phyloP scores from a whole-genome alignment of 2,797 vertebrate genomes.

The Garrulus glandarius region DNA sequence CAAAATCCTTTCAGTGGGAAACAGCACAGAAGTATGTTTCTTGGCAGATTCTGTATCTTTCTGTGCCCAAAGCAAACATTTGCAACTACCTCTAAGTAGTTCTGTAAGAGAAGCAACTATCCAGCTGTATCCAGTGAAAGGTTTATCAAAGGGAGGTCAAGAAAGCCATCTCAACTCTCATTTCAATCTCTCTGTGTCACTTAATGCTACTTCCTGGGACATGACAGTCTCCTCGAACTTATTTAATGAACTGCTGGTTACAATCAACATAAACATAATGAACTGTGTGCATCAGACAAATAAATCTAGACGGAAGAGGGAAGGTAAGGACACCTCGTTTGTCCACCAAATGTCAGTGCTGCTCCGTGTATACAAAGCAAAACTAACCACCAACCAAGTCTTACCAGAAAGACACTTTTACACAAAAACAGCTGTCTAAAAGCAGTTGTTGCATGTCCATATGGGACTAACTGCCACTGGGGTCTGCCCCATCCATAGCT shows the following conservation, averaged over 20 bases:
- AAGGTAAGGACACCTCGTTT: not conserved
- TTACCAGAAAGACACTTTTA: not conserved
- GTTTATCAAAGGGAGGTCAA: not conserved
- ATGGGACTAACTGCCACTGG: not conserved
- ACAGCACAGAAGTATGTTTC: not conserved
- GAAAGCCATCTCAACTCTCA: not conserved
- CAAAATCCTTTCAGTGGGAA: not conserved
- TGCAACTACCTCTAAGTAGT: not conserved
- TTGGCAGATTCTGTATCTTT: not conserved
- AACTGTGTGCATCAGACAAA: not conserved
- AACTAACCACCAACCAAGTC: not conserved
- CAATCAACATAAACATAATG: not conserved
- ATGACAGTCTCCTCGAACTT: not conserved
- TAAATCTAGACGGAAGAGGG: not conserved
- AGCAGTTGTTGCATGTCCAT: no score
- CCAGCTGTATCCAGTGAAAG: not conserved
- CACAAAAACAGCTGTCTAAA: not conserved
- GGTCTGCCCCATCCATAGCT: not conserved
- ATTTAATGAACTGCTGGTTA: not conserved
- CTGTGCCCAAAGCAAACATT: not conserved
- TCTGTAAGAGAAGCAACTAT: not conserved
- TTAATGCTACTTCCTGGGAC: not conserved
- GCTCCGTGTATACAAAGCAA: not conserved
- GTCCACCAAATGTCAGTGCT: not conserved
- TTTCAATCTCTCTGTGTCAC: not conserved